phyloP scores from a whole-genome alignment of 2,797 vertebrate species.

The Trematomus bernacchii region DNA sequence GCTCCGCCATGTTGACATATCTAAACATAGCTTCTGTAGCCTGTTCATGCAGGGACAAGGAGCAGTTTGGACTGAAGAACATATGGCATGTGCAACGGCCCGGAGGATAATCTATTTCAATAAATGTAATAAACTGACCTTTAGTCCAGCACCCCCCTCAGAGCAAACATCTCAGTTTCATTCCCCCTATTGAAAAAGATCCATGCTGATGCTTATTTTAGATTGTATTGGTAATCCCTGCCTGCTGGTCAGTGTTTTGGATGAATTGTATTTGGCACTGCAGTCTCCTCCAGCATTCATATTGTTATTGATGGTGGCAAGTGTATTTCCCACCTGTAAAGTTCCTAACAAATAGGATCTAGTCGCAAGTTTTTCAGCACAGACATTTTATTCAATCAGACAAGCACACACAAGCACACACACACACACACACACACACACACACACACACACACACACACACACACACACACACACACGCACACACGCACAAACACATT shows the following conservation, averaged over 20 bases:
- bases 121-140: conserved; percentile 2
- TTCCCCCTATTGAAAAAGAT: not conserved
- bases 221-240: not conserved
- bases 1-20: not conserved
- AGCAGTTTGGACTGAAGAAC: not conserved
- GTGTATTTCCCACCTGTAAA: conserved; percentile 4
- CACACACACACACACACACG: not conserved
- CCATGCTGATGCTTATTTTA: not conserved
- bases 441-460: not conserved
- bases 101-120: not conserved
- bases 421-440: not conserved
- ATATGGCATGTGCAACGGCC: not conserved
- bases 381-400: not conserved
- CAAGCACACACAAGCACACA: not conserved
- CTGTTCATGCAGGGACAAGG: not conserved
- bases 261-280: not conserved
- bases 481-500: no score
- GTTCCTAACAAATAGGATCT: conserved; percentile 14
- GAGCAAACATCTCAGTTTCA: not conserved
- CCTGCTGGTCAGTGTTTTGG: not conserved
- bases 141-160: not conserved
- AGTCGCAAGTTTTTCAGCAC: conserved; percentile 1
- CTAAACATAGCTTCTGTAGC: not conserved
- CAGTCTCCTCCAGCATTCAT: not conserved
- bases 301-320: not conserved